Evolutionary conservation across 2,797 vertebrate genomes (phyloP), one percentile per base, ranked within the genome.

Genomic region (Sebastes iracundus): DNA sequence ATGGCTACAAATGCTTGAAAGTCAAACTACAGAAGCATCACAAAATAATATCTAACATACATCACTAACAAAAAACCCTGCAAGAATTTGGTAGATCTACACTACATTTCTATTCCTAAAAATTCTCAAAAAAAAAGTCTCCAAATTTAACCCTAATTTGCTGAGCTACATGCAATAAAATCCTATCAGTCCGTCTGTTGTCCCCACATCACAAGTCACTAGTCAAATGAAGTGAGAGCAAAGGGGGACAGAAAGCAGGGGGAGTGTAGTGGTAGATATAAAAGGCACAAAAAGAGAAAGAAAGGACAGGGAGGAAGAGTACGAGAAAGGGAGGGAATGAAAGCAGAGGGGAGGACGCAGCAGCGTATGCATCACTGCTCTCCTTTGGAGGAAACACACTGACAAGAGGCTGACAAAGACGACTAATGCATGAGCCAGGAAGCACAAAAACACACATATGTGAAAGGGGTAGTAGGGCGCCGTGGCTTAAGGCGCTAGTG

Each of bases 291-390:
- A 79, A 82, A 87, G 68, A 68, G 53, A 83, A 53, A 78, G 67
- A 85, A 71, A 64, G 64, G 69, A 68, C 60, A 27, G 28, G 52
- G 65, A 69, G 72, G 70, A 66, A 75, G 75, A 80, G 81, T 14
- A 62, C 0, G 20, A 68, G 30, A 58, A 82, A 72, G 67, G 52
- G 77, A 70, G 79, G 66, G 65, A 75, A 72, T 84, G 82, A 90
- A 88, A 85, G 87, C 75, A 87, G 77, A 89, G 56, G 56, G 71
- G 86, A 84, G 74, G 84, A 81, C 56, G 62, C 1, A 33, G 72
- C 74, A 75, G 90, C 60, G 59, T 64, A 85, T 82, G 93, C 94
- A 87, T 93, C 92, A 80, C 82, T 93, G 94, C 88, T 82, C 84
- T 58, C 77, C 85, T 93, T 93, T 92, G 83, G 82, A 85, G 59